Conservation (phyloP, 1,140 invertebrate genomes). For the Pseudobourletiella spinata region DNA sequence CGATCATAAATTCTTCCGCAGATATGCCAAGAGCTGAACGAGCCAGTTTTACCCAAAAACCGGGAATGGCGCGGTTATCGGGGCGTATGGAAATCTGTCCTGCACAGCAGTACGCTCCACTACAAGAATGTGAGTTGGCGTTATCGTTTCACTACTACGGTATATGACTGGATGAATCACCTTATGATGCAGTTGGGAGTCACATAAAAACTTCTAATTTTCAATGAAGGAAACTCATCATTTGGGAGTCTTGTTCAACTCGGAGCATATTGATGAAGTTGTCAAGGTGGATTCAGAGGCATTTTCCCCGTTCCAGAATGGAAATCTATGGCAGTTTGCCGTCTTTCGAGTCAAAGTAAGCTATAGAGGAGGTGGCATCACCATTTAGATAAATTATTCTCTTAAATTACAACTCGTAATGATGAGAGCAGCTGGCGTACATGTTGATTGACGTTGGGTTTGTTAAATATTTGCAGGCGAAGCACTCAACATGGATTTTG, state of each 20-base stretch:
- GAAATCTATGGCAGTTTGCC: slow-evolving; percentile 33
- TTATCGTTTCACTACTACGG: too few species aligned
- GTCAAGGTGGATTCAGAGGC: slow-evolving; percentile 8
- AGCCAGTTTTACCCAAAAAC: slow-evolving; percentile 53
- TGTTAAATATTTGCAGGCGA: slow-evolving; percentile 9
- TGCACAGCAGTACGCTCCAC: slow-evolving; percentile 30
- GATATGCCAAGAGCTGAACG: slow-evolving; percentile 62
- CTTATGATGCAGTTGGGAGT: too few species aligned
- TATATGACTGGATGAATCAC: too few species aligned
- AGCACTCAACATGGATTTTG: slow-evolving; percentile 22
- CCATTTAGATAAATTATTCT: too few species aligned
- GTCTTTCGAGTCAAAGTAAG: slow-evolving; percentile 30
- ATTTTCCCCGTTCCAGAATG: slow-evolving; percentile 35
- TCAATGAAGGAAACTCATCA: neutral
- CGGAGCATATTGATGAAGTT: slow-evolving; percentile 23
- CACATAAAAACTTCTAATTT: too few species aligned
- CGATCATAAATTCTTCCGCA: slow-evolving; percentile 31
- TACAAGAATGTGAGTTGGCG: slow-evolving; percentile 18
- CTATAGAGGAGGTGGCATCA: too few species aligned
- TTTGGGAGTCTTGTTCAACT: slow-evolving; percentile 29
- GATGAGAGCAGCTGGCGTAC: too few species aligned
- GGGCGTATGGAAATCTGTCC: slow-evolving; percentile 50
- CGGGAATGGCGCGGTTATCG: slow-evolving; percentile 55
- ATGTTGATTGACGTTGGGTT: neutral
- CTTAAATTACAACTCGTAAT: too few species aligned